Evolutionary conservation across 2,113 vertebrate species (phyloP).

Genomic region (Pseudorasbora parva): DNA sequence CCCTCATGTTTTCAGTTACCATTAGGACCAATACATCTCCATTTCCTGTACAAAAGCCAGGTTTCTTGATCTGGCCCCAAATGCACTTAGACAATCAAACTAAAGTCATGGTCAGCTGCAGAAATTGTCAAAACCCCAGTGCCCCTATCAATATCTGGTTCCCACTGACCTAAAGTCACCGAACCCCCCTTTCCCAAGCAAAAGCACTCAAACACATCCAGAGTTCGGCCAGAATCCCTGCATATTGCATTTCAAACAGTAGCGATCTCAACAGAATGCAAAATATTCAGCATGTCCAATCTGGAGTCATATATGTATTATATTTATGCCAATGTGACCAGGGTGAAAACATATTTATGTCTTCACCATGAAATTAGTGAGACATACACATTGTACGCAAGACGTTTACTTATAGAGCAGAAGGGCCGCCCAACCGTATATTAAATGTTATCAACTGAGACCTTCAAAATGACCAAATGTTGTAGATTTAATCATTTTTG

Average conservation of each 20-base stretch:
- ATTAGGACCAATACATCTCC: slow-evolving; percentile 36
- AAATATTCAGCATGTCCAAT: slow-evolving; percentile 2
- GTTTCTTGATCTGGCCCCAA: slow-evolving; percentile 8
- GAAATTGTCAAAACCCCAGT: not conserved
- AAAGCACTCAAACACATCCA: not conserved
- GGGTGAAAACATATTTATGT: slow-evolving; percentile 29
- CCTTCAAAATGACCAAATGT: not conserved
- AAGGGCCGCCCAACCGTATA: not conserved
- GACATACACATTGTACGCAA: not conserved
- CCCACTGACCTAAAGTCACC: slow-evolving; percentile 3
- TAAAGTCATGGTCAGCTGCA: slow-evolving; percentile 6
- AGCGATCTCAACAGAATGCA: not conserved
- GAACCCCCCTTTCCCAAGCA: not conserved
- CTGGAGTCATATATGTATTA: not conserved
- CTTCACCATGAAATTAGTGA: slow-evolving; percentile 27
- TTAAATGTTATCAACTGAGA: not conserved
- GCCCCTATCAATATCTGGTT: not conserved
- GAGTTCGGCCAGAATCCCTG: slow-evolving; percentile 17
- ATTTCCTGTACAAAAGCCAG: slow-evolving; percentile 45
- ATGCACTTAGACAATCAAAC: slow-evolving; percentile 6
- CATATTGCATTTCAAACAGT: slow-evolving; percentile 36
- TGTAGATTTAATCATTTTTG: not conserved
- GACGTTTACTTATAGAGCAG: not conserved
- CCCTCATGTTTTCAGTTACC: slow-evolving; percentile 51
- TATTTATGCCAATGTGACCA: not conserved